Evolutionary conservation across 1,140 invertebrate genomes (phyloP).

Genomic region (Dendroctonus ponderosae): DNA sequence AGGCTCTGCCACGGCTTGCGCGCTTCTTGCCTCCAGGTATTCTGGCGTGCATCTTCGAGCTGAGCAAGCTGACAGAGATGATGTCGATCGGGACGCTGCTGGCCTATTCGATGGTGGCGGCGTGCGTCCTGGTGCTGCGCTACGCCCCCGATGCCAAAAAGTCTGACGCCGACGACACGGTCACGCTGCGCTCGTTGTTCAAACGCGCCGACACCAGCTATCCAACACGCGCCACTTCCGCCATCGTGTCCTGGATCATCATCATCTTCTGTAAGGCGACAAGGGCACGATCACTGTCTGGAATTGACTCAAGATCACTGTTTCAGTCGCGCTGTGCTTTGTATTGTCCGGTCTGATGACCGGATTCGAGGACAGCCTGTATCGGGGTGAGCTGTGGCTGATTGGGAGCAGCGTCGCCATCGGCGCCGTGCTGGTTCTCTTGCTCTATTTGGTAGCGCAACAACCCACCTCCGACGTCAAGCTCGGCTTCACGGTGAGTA

Average conservation of each 20-base stretch:
- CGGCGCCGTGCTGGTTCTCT: constrained; percentile 30
- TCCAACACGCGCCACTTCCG: constrained; percentile 55
- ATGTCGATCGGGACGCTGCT: constrained; percentile 86
- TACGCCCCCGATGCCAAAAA: constrained; percentile 32
- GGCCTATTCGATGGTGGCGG: constrained; percentile 82
- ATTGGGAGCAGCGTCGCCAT: constrained; percentile 31
- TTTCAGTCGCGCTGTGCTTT: constrained; percentile 42
- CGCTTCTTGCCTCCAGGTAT: constrained; percentile 59
- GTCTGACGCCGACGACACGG: constrained; percentile 34
- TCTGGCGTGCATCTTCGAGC: constrained; percentile 74
- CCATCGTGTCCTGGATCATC: constrained; percentile 57
- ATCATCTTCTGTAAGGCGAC: constrained; percentile 51
- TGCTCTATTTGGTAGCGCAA: constrained; percentile 38
- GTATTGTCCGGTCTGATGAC: constrained; percentile 38
- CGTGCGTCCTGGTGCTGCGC: constrained; percentile 74
- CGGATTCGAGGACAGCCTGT: constrained; percentile 40
- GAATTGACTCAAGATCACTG: neutral
- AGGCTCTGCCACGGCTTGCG: neutral
- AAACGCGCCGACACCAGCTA: constrained; percentile 49
- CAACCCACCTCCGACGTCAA: constrained; percentile 40
- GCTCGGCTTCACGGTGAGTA: constrained; percentile 40
- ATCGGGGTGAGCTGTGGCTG: constrained; percentile 38
- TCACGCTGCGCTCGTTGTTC: constrained; percentile 43
- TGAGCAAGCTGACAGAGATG: constrained; percentile 77
- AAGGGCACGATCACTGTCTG: neutral